Evolutionary conservation across 30 jellyfish, hydroid and myxozoan species (phyloP).

Genomic region (Haliclystus octoradiatus): DNA sequence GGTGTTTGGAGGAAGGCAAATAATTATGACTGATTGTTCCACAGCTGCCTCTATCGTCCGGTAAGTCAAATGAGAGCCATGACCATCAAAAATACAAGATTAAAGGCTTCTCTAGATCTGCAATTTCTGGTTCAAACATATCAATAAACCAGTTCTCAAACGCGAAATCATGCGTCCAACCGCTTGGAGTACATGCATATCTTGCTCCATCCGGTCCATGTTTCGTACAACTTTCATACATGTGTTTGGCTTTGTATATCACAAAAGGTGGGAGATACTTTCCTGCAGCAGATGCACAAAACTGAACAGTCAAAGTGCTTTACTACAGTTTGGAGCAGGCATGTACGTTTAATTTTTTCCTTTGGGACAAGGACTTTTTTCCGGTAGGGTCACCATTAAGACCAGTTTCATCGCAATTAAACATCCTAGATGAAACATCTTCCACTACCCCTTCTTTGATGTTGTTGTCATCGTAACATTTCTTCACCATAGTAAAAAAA

Average conservation of each 20-base stretch:
- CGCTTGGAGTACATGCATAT: slow-evolving; percentile 25
- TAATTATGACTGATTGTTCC: slow-evolving; percentile 16
- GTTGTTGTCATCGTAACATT: slow-evolving; percentile 2
- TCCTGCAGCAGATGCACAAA: slow-evolving; percentile 45
- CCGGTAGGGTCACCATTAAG: slow-evolving; percentile 27
- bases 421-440: no score
- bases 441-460: slow-evolving; percentile 23
- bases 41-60: slow-evolving; percentile 13
- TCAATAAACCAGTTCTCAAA: slow-evolving; percentile 38
- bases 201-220: slow-evolving; percentile 15
- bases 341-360: slow-evolving; percentile 22
- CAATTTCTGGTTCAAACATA: slow-evolving; percentile 6
- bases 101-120: slow-evolving; percentile 12
- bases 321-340: slow-evolving; percentile 19
- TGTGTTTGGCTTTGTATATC: slow-evolving; percentile 12
- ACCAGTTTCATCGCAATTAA: no score
- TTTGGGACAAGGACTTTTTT: slow-evolving; percentile 20
- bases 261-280: slow-evolving; percentile 34
- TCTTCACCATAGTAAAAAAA: slow-evolving; percentile 7
- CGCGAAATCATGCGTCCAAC: slow-evolving; percentile 44
- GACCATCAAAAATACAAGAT: slow-evolving; percentile 28
- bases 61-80: slow-evolving; percentile 39
- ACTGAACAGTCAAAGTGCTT: slow-evolving; percentile 39
- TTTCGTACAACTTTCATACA: slow-evolving; percentile 15
- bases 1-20: no score